phyloP scores from a whole-genome alignment of 2,888 invertebrate species.

The Ptycholaimellus sp. region DNA sequence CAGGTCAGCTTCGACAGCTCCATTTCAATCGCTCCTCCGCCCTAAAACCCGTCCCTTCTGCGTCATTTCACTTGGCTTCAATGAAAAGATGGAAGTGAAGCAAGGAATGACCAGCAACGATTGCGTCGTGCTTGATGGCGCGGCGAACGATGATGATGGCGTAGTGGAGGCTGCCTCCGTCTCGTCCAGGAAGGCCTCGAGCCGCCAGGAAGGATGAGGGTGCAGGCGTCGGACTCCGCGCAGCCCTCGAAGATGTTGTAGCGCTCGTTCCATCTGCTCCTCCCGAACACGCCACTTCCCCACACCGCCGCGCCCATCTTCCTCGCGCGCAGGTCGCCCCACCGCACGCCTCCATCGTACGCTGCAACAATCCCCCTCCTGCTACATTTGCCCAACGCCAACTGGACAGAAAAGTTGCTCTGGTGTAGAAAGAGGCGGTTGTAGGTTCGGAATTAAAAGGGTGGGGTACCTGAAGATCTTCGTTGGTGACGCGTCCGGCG shows the following conservation, averaged over 20 bases:
- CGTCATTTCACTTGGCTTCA: too few species aligned
- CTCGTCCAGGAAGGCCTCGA: slow-evolving; percentile 97
- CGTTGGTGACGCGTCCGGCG: slow-evolving; percentile 86
- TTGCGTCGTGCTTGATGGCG: slow-evolving; percentile 83
- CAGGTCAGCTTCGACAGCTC: too few species aligned
- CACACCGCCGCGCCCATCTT: slow-evolving; percentile 53
- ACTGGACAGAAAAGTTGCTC: too few species aligned
- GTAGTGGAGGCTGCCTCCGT: slow-evolving; percentile 92
- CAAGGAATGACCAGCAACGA: slow-evolving; percentile 88
- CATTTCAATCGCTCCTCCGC: slow-evolving; percentile 97
- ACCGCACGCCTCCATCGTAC: slow-evolving; percentile 91
- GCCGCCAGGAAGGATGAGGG: slow-evolving; percentile 70
- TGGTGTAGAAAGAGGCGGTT: too few species aligned
- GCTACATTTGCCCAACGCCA: too few species aligned
- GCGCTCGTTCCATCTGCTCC: slow-evolving; percentile 66
- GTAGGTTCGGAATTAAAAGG: too few species aligned
- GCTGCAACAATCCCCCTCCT: too few species aligned
- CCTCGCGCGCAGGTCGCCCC: slow-evolving; percentile 70
- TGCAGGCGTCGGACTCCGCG: slow-evolving; percentile 75
- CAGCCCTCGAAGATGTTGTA: slow-evolving; percentile 57
- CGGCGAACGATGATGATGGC: slow-evolving; percentile 97
- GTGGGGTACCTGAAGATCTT: too few species aligned
- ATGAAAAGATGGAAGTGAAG: too few species aligned
- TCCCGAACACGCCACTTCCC: slow-evolving; percentile 72
- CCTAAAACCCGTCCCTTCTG: too few species aligned